Conservation (phyloP, 2,797 vertebrate genomes). For the Acomys russatus region DNA sequence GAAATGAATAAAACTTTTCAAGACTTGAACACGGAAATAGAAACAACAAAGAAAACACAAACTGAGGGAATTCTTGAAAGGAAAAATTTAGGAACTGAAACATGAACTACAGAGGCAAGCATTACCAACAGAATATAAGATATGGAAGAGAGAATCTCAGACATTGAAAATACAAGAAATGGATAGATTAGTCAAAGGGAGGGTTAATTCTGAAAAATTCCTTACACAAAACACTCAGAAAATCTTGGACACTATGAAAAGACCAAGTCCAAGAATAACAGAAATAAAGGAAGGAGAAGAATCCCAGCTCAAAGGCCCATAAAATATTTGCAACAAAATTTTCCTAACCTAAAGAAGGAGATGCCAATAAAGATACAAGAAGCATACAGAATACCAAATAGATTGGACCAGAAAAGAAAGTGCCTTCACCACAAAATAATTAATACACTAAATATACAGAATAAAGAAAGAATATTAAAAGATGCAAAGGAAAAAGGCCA, state of each 20-base stretch:
- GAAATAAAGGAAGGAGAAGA: not conserved
- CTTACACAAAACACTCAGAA: not conserved
- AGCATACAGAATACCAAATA: not conserved
- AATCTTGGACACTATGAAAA: not conserved
- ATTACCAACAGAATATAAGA: not conserved
- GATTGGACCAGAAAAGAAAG: not conserved
- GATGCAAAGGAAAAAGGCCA: not conserved
- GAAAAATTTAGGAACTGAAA: not conserved
- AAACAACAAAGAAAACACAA: not conserved
- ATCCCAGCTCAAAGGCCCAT: not conserved
- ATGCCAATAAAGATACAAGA: not conserved
- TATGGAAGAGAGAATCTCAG: not conserved
- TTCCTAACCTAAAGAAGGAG: not conserved
- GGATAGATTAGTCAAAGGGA: not conserved
- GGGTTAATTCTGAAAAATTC: not conserved
- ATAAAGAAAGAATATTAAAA: not conserved
- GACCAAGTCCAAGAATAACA: slow-evolving; percentile 17
- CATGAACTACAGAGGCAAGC: not conserved
- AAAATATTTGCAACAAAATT: slow-evolving; percentile 2
- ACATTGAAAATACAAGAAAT: not conserved
- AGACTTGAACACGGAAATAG: not conserved
- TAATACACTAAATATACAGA: not conserved
- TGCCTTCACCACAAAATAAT: not conserved
- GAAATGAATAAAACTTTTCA: not conserved
- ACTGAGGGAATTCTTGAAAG: not conserved